A percentile compares a stretch with the other conserved stretches of the same genome.
Evolutionary conservation across 2,113 vertebrate species (phyloP).

Genomic region (Atractosteus spatula): DNA sequence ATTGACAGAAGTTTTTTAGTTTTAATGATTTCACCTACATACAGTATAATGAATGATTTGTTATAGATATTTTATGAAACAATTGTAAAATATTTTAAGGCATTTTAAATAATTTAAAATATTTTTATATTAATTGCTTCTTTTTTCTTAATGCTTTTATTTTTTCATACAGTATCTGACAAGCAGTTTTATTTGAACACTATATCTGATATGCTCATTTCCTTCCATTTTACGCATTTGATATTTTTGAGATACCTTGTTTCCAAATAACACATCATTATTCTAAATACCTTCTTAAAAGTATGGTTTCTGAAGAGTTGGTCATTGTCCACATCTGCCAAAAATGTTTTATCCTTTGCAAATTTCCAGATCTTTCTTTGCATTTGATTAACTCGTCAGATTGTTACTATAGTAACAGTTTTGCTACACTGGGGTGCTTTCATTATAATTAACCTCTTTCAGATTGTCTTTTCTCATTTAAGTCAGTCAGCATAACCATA

Average conservation of each 20-base stretch:
- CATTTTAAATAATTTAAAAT: conserved; percentile 4
- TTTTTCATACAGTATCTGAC: too few species aligned
- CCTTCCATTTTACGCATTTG: too few species aligned
- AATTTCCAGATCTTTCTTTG: conserved; percentile 37
- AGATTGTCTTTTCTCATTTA: conserved; percentile 49
- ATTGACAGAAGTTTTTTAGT: too few species aligned
- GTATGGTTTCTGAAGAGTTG: neutral
- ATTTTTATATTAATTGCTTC: neutral
- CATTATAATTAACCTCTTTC: conserved; percentile 66
- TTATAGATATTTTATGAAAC: too few species aligned
- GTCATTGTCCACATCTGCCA: neutral
- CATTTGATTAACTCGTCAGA: conserved; percentile 45
- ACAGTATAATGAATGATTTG: too few species aligned
- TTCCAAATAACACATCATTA: neutral
- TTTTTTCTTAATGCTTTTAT: neutral
- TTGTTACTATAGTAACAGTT: conserved; percentile 61
- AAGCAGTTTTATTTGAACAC: too few species aligned
- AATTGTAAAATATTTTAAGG: neutral
- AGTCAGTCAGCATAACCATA: conserved; percentile 43
- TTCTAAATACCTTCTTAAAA: neutral
- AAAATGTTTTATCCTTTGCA: conserved; percentile 9
- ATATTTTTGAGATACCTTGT: too few species aligned
- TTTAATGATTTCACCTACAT: too few species aligned
- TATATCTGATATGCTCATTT: too few species aligned
- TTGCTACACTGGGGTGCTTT: conserved; percentile 44